Base-by-base conservation (phyloP, 2,888 invertebrate genomes). In the Apotomis betuletana region DNA sequence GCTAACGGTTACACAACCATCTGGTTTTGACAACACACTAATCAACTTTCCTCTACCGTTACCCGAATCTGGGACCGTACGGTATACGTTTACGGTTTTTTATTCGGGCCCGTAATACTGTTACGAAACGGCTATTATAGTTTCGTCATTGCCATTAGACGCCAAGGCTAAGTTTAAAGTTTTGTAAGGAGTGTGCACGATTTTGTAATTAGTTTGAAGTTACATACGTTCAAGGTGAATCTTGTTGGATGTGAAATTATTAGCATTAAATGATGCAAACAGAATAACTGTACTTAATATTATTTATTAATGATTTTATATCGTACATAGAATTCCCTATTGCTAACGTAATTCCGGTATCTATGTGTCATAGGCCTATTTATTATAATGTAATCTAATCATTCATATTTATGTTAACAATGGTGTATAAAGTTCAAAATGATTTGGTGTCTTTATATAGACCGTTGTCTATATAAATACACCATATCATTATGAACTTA, bases 21-120 rank as follows among this genome's bases (percentile, higher is more conserved):
- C 83, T 83, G 78, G 82, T 81, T 88, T 87, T 84, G 86, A 86
- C 85, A 84, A 80, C 90, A 87, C 82, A 83, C 90, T 91, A 91
- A 92, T 92, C 90, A 88, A 90, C 90, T 91, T 90, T 90, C 88
- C 86, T 81, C 70, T 67, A 77, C 88, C 92, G 92, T 91, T 93
- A 93, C 74, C 87, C 89, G 79, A 90, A 92, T 87, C 87, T 90
- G 90, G 91, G 88, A 85, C 88, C 83, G 84, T 90, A 93, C 93
- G 92, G 92, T 92, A 93, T 85, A 81, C 76, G 75, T 74, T 81
- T 85, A 90, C 89, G 86, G 86, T 84, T 87, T 90, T 87, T 87
- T 88, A 81, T 87, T 83, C 85, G 80, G 78, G 77, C 74, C 79
- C 79, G 90, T 90, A 89, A 87, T 90, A 90, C 90, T 90, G 91